Percentiles rank a stretch among this genome's conserved stretches.
Evolutionary conservation across 2,888 invertebrate genomes (phyloP).

Genomic region (Panopea generosa): DNA sequence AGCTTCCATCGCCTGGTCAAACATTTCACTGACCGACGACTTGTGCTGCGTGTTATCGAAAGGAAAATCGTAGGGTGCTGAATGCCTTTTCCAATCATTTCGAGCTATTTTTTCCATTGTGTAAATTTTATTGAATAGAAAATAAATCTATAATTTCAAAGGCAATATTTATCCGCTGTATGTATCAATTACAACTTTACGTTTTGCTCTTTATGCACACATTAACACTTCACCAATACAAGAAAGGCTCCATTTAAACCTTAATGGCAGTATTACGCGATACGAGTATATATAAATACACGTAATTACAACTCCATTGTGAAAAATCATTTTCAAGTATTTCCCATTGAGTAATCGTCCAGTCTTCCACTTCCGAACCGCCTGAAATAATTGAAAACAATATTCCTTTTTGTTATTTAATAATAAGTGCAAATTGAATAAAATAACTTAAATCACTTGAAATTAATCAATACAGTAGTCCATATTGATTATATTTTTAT

Average conservation of each 20-base stretch:
- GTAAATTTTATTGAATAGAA: slow-evolving; percentile 20
- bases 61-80: slow-evolving; percentile 55
- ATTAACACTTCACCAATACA: neutral
- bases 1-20: slow-evolving; percentile 55
- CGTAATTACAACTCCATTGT: too few relatives aligned
- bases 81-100: slow-evolving; percentile 62
- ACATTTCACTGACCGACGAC: slow-evolving; percentile 41
- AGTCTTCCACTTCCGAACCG: neutral
- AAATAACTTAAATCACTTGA: too few relatives aligned
- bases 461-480: too few relatives aligned
- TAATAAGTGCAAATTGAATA: too few relatives aligned
- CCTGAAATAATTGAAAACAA: neutral
- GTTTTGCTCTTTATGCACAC: slow-evolving; percentile 21
- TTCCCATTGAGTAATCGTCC: neutral
- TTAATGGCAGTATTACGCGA: too few relatives aligned
- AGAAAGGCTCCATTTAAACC: neutral
- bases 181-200: slow-evolving; percentile 36
- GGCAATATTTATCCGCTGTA: slow-evolving; percentile 29
- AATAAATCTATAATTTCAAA: slow-evolving; percentile 40
- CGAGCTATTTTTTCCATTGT: slow-evolving; percentile 60
- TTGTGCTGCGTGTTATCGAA: slow-evolving; percentile 31
- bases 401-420: too few relatives aligned
- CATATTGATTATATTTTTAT: too few relatives aligned
- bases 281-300: too few relatives aligned
- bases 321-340: neutral